Base-by-base conservation (phyloP, 2,113 vertebrate species). In the Eidolon helvum region DNA sequence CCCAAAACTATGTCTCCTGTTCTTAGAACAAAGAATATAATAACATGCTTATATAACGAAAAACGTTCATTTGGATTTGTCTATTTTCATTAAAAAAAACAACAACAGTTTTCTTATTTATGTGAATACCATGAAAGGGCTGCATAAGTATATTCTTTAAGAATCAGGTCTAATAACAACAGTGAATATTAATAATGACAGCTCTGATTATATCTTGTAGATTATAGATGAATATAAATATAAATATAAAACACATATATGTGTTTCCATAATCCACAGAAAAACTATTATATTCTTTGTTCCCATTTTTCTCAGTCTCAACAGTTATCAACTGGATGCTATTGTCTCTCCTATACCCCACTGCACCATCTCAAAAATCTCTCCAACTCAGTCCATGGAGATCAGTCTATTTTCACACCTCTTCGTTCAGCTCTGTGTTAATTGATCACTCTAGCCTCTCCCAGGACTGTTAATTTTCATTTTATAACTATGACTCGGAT, bases 381-480 rank as follows among this genome's bases (percentile, higher is more conserved):
- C 38, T 57, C 30, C 50, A 28, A 9, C 21, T 53, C 35, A 16
- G 8, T 16, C 65, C 33, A 28, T n/a, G 28, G 3, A 94, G 22
- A 35, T 35, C 16, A 82, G 33, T 10, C 10, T 10, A 57, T 16
- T 87, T 48, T 63, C 77, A 74, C 48, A 87, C 15, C 9, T 10
- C 8, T 30, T 14, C 15, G 0, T 22, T 83, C 16, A 38, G 16
- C 0, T 24, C 7, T 59, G n/a, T 2, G 4, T 40, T 18, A 16
- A 24, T 6, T 43, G 35, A 53, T 38, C 40, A 35, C 7, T 12
- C 24, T 4, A 30, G 71, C 16, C 35, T 28, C n/a, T 38, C 40
- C 35, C 80, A 48, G 2, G 10, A 77, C 35, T 66, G 45, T 19
- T 43, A 7, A 21, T 74, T 92, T 75, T 71, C 22, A 85, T 26